Conservation (phyloP, 1,140 invertebrate species). For the Camponotus pennsylvanicus region DNA sequence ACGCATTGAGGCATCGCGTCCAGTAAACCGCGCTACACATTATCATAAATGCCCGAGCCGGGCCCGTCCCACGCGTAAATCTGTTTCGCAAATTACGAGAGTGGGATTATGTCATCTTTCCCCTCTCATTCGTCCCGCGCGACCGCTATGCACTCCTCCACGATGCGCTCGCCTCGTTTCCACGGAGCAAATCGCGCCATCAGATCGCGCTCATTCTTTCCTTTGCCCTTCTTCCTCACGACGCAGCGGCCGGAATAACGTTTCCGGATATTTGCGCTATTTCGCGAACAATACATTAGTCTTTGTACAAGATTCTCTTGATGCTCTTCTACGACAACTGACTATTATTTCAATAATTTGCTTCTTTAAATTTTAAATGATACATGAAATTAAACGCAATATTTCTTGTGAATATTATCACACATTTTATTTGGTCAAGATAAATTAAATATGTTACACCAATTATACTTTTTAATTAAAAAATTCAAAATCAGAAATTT, state of each 20-base stretch:
- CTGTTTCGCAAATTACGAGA: slow-evolving; percentile 84
- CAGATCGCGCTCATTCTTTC: slow-evolving; percentile 68
- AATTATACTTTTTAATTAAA: background rate
- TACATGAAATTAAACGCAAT: background rate
- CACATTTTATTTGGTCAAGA: too few species aligned
- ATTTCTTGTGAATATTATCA: background rate
- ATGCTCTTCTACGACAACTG: background rate
- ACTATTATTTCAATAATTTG: slow-evolving; percentile 29
- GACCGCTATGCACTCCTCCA: slow-evolving; percentile 59
- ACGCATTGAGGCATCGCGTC: slow-evolving; percentile 73
- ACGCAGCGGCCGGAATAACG: slow-evolving; percentile 1
- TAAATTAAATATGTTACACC: too few species aligned
- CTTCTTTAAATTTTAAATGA: background rate
- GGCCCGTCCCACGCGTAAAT: slow-evolving; percentile 85
- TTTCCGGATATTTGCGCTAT: slow-evolving; percentile 43
- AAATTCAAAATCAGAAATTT: background rate
- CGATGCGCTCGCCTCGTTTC: slow-evolving; percentile 64
- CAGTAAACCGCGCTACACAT: slow-evolving; percentile 81
- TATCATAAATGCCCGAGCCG: slow-evolving; percentile 84
- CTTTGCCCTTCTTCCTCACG: slow-evolving; percentile 49
- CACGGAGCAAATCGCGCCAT: slow-evolving; percentile 58
- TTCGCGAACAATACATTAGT: slow-evolving; percentile 16
- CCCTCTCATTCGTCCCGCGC: slow-evolving; percentile 69
- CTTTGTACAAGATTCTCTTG: background rate
- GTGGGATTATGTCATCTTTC: slow-evolving; percentile 83